Evolutionary conservation across 2,888 invertebrate species (phyloP).

Genomic region (Rhimphoctona megacephalus): DNA sequence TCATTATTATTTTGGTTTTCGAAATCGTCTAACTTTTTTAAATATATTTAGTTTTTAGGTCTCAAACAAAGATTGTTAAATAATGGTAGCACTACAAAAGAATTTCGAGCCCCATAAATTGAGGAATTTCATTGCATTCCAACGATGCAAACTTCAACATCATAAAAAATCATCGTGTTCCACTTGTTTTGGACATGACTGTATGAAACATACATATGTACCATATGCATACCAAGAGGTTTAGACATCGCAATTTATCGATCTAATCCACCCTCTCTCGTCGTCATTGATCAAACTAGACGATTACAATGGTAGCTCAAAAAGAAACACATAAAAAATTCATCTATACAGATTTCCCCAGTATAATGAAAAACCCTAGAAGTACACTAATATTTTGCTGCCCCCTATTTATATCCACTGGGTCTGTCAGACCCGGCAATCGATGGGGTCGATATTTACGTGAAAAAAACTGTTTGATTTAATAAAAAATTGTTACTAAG

Average conservation of each 20-base stretch:
- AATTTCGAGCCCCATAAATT: too few species aligned
- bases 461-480: neutral
- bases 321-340: neutral
- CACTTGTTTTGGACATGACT: too few species aligned
- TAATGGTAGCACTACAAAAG: too few species aligned
- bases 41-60: too few species aligned
- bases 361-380: neutral
- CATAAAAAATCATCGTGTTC: too few species aligned
- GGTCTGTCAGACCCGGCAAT: neutral
- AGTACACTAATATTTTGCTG: neutral
- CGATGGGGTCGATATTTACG: neutral
- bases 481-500: neutral
- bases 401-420: neutral
- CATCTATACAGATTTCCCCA: neutral
- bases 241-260: slow-evolving; percentile 48
- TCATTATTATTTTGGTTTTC: too few species aligned
- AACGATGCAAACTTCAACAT: too few species aligned
- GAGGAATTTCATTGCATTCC: too few species aligned
- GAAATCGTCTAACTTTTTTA: too few species aligned
- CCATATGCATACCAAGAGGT: neutral
- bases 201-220: neutral
- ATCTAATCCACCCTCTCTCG: slow-evolving; percentile 47
- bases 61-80: too few species aligned
- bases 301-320: neutral
- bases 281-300: slow-evolving; percentile 30